These are phyloP conservation scores for Phrynocephalus guinanensis DNA, from an alignment of 2,797 vertebrate species.

Conservation along the genomic window DNA sequence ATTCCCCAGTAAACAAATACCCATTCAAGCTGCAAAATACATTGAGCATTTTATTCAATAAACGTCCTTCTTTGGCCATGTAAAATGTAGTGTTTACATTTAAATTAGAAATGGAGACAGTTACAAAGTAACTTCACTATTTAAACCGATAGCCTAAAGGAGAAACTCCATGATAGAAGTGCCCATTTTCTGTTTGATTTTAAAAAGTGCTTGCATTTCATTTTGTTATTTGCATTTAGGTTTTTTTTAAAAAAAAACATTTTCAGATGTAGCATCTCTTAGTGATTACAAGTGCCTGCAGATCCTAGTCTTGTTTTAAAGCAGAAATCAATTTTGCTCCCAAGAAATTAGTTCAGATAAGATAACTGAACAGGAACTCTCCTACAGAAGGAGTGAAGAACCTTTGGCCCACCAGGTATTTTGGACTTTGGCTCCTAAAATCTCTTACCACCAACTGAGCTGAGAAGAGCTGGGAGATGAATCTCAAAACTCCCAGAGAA, in stretches of 20 bases:
- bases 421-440: neutral
- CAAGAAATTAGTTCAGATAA: neutral
- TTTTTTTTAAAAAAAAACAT: neutral
- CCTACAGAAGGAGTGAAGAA: neutral
- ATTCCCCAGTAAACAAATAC: neutral
- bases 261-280: neutral
- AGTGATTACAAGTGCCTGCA: neutral
- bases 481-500: too few species aligned
- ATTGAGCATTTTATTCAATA: neutral
- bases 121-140: neutral
- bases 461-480: neutral
- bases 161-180: too few species aligned
- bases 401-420: neutral
- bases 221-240: neutral
- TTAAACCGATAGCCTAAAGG: neutral
- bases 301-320: neutral
- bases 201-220: neutral
- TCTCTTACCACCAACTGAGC: neutral
- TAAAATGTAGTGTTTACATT: neutral
- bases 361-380: neutral
- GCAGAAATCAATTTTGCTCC: neutral
- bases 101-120: constrained; percentile 5
- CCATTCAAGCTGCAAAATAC: neutral
- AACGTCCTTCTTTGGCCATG: neutral
- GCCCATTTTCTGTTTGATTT: neutral